Conservation (phyloP, 2,888 invertebrate genomes). For the Caenorhabditis imperialis region DNA sequence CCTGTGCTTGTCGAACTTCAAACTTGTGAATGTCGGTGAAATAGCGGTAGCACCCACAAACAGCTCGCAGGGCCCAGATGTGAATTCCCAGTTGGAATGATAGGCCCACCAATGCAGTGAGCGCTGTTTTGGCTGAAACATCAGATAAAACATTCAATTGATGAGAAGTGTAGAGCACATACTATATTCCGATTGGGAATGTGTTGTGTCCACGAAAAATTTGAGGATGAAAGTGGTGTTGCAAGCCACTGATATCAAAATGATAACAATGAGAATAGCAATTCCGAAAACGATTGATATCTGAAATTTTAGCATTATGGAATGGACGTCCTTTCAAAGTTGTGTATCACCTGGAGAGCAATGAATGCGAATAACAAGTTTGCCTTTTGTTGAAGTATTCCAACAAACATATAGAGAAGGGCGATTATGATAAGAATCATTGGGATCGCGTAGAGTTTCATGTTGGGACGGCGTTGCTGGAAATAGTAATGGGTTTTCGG, state of each 20-base stretch:
- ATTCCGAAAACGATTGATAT: constrained; percentile 62
- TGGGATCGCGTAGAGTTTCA: constrained; percentile 61
- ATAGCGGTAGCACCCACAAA: constrained; percentile 67
- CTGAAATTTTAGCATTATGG: constrained; percentile 49
- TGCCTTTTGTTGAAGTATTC: constrained; percentile 65
- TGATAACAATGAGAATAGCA: constrained; percentile 60
- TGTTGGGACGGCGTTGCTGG: constrained; percentile 55
- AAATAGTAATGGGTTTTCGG: too few species aligned
- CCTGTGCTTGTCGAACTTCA: constrained; percentile 55
- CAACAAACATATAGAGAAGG: constrained; percentile 67
- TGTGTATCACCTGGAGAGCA: constrained; percentile 61
- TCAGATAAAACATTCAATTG: too few species aligned
- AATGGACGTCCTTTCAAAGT: too few species aligned
- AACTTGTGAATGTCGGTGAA: constrained; percentile 61
- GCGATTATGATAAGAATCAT: constrained; percentile 64
- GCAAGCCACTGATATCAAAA: constrained; percentile 61
- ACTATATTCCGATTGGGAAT: constrained; percentile 47
- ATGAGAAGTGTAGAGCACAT: too few species aligned
- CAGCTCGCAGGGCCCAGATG: constrained; percentile 66
- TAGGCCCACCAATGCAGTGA: constrained; percentile 49
- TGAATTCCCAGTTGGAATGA: constrained; percentile 62
- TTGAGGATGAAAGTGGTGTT: constrained; percentile 56
- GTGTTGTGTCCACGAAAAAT: constrained; percentile 52
- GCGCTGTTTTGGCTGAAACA: constrained; percentile 50
- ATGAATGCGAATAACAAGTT: constrained; percentile 65